Conservation (phyloP, 2,113 vertebrate genomes). For the Dipodomys stephensi region DNA sequence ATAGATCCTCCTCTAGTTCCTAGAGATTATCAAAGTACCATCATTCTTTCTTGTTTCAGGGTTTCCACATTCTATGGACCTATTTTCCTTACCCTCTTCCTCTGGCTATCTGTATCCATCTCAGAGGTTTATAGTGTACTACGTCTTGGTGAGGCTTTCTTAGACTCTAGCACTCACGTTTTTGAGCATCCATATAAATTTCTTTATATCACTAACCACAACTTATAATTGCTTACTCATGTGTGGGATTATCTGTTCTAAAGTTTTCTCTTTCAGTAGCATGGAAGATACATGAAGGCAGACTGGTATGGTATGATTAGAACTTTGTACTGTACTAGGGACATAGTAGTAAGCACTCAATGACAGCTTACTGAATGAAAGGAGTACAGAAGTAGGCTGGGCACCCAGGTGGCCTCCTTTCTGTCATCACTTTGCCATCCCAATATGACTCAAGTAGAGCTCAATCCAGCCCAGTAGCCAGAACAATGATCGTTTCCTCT, state of each 20-base stretch:
- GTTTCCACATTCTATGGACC: neutral
- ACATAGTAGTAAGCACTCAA: neutral
- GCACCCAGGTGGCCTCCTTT: constrained; percentile 31
- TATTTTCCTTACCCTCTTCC: constrained; percentile 38
- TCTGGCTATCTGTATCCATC: neutral
- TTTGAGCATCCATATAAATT: constrained; percentile 38
- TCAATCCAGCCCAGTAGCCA: neutral
- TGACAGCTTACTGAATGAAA: constrained; percentile 32
- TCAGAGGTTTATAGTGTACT: neutral
- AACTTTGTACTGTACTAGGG: neutral
- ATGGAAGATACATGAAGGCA: neutral
- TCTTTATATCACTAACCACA: constrained; percentile 36
- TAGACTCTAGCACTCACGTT: neutral
- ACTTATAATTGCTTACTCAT: constrained; percentile 39
- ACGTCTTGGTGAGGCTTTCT: constrained; percentile 5
- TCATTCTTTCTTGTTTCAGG: constrained; percentile 10
- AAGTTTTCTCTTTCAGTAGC: constrained; percentile 8
- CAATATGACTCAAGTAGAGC: constrained; percentile 28
- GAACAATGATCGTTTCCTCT: constrained; percentile 34
- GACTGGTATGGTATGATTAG: neutral
- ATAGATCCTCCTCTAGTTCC: constrained; percentile 24
- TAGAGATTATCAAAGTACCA: constrained; percentile 14
- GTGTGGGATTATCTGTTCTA: constrained; percentile 24
- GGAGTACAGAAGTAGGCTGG: neutral
- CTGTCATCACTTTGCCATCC: constrained; percentile 54